A percentile compares a stretch with the other conserved stretches of the same genome.
phyloP scores from a whole-genome alignment of 1,140 invertebrate species.

The Drosophila erecta region DNA sequence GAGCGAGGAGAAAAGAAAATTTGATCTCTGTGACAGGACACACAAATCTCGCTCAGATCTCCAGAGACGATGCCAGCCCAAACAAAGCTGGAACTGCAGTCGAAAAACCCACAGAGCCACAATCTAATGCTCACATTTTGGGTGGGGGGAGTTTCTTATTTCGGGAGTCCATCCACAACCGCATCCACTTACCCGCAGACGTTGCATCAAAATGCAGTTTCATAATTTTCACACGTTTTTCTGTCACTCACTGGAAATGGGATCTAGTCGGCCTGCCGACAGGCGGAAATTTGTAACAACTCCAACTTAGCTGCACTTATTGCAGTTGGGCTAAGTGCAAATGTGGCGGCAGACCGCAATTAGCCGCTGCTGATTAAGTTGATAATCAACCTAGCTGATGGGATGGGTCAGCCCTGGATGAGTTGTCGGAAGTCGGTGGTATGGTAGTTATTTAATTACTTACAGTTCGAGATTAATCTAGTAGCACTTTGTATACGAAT shows the following conservation, averaged over 20 bases:
- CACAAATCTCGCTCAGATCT: slow-evolving; percentile 69
- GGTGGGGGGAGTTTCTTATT: slow-evolving; percentile 42
- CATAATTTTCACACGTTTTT: slow-evolving; percentile 82
- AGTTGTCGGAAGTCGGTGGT: slow-evolving; percentile 57
- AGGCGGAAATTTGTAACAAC: slow-evolving; percentile 76
- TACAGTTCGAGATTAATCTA: too few relatives aligned
- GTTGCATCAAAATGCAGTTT: slow-evolving; percentile 69
- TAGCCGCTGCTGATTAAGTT: slow-evolving; percentile 52
- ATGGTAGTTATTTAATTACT: too few relatives aligned
- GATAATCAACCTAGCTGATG: slow-evolving; percentile 54
- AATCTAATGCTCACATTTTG: slow-evolving; percentile 62
- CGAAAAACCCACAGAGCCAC: slow-evolving; percentile 47
- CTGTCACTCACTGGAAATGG: slow-evolving; percentile 46
- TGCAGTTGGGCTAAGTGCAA: slow-evolving; percentile 67
- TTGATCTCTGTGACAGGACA: slow-evolving; percentile 69
- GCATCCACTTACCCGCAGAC: slow-evolving; percentile 33
- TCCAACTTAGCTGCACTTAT: slow-evolving; percentile 49
- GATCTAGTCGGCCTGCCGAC: slow-evolving; percentile 50
- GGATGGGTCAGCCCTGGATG: slow-evolving; percentile 40
- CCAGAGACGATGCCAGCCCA: slow-evolving; percentile 39
- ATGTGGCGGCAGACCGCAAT: slow-evolving; percentile 64
- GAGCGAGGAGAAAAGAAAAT: slow-evolving; percentile 51
- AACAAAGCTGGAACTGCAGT: slow-evolving; percentile 20
- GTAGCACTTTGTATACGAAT: too few relatives aligned
- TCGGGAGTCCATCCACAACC: slow-evolving; percentile 49